These are phyloP conservation scores for Meghimatium bilineatum DNA, from an alignment of 2,888 invertebrate genomes.

Conservation along the genomic window DNA sequence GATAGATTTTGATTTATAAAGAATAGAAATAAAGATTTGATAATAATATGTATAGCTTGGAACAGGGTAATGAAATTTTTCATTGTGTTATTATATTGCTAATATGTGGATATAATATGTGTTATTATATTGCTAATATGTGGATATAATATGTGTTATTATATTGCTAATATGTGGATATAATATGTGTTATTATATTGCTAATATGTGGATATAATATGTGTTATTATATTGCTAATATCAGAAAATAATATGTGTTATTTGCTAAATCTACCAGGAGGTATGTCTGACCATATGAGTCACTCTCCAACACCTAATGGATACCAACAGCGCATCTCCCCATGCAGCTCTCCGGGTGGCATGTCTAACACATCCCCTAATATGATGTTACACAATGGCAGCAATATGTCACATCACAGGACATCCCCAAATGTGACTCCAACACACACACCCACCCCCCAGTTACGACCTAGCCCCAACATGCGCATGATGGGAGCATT, in stretches of 20 bases:
- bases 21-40: too few species aligned
- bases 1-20: too few species aligned
- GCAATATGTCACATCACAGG: slow-evolving; percentile 47
- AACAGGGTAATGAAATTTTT: too few species aligned
- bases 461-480: slow-evolving; percentile 32
- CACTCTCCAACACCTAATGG: slow-evolving; percentile 70
- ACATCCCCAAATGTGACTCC: slow-evolving; percentile 43
- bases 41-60: too few species aligned
- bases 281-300: slow-evolving; percentile 72
- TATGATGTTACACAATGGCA: slow-evolving; percentile 53
- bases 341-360: slow-evolving; percentile 70
- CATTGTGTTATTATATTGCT: too few species aligned
- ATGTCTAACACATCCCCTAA: slow-evolving; percentile 53
- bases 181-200: too few species aligned
- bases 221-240: too few species aligned
- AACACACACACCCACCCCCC: slow-evolving; percentile 45
- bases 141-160: too few species aligned
- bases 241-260: not conserved
- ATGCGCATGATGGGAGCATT: slow-evolving; percentile 43
- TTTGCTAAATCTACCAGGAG: slow-evolving; percentile 59
- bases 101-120: too few species aligned
- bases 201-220: too few species aligned
- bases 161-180: too few species aligned
- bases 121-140: too few species aligned
- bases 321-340: slow-evolving; percentile 71